Base-by-base conservation (phyloP, 2,888 invertebrate species). In the Machimus atricapillus region DNA sequence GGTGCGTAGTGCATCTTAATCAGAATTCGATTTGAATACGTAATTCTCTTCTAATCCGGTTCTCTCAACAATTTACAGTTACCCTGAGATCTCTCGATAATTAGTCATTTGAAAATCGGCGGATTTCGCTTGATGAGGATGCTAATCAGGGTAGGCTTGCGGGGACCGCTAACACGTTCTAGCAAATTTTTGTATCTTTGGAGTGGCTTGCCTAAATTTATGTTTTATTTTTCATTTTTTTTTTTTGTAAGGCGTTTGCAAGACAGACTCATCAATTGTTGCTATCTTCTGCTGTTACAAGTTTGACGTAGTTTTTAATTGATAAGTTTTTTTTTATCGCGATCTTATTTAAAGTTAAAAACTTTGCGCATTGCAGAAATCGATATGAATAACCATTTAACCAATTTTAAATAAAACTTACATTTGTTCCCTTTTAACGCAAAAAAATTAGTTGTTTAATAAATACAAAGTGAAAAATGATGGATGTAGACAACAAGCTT, bases 11-110 rank as follows among this genome's bases (percentile, higher is more conserved):
- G 58, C 19, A 66, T 37, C 66, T 23, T 83, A 66, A 83, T 66
- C 66, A 46, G 66, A 83, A 83, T 83, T n/a, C 46, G 40, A 83
- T 83, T 83, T 83, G 82, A 83, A 83, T 58, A 58, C 34, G 16
- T 82, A 58, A 82, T 83, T 14, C 9, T 31, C 40, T 37, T 37
- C 40, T 83, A 46, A 27, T 23, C 58, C 19, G 40, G 82, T 66
- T 58, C 23, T 83, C 37, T 83, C 9, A 19, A 40, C 37, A 83
- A 31, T 83, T 66, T 83, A 83, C 82, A 83, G 82, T 66, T 83
- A 83, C 66, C 37, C 40, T 7, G 37, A 52, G 82, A 66, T 66
- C 66, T 83, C 27, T 8, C 23, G 79, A 79, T 46, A 79, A 79
- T 79, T 79, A 52, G 46, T 79, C 79, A 52, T 52, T 79, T 79